Percentiles rank a stretch among this genome's conserved stretches.
Evolutionary conservation across 2,888 invertebrate species (phyloP).

Genomic region (Lathronympha strigana): DNA sequence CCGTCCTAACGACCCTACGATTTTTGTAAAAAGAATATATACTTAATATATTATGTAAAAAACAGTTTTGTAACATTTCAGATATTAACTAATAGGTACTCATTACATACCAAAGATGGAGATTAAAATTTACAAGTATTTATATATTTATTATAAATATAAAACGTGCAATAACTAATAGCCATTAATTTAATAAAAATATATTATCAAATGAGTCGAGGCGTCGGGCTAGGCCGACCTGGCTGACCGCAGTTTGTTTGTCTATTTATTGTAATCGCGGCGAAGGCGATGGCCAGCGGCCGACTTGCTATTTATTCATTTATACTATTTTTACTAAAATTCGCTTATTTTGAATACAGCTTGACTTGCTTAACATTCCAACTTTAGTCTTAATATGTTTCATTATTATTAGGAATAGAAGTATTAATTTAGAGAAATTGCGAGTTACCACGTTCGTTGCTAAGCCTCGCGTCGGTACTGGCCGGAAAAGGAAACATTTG

Average conservation of each 20-base stretch:
- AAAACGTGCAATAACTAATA: conserved; percentile 85
- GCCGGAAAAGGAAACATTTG: neutral
- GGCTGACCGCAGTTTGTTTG: conserved; percentile 62
- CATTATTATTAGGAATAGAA: conserved; percentile 69
- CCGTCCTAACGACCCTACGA: conserved; percentile 84
- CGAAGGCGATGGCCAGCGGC: conserved; percentile 56
- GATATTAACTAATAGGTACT: conserved; percentile 80
- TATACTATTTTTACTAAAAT: conserved; percentile 50
- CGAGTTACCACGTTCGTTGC: conserved; percentile 63
- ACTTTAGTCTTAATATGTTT: conserved; percentile 69
- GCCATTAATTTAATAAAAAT: conserved; percentile 82
- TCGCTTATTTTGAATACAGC: conserved; percentile 67
- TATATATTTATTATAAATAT: conserved; percentile 84
- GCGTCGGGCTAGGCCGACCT: conserved; percentile 55
- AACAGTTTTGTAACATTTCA: conserved; percentile 83
- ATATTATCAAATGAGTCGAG: conserved; percentile 79
- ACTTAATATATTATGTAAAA: conserved; percentile 78
- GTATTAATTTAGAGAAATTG: conserved; percentile 75
- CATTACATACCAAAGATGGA: conserved; percentile 82
- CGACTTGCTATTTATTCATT: conserved; percentile 51
- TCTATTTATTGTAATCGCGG: conserved; percentile 78
- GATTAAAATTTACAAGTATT: conserved; percentile 83
- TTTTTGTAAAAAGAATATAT: conserved; percentile 82
- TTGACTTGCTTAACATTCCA: conserved; percentile 73
- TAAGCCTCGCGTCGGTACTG: conserved; percentile 49